A percentile compares a stretch with the other conserved stretches of the same genome.
Evolutionary conservation across 2,888 invertebrate genomes (phyloP).

Genomic region (Drosophila limbata): DNA sequence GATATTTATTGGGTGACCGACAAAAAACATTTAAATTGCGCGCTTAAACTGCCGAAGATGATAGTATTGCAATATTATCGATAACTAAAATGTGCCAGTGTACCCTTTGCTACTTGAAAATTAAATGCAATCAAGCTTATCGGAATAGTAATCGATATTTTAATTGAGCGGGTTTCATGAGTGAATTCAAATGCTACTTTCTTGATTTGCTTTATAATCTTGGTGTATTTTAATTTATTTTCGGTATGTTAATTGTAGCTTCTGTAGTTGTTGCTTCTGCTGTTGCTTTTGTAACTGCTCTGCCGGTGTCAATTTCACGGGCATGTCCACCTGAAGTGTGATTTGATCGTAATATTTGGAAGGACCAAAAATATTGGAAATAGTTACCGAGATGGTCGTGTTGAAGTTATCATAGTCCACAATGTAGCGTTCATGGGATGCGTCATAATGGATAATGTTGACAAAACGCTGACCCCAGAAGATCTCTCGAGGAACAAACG

Average conservation of each 20-base stretch:
- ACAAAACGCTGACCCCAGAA: slow-evolving; percentile 94
- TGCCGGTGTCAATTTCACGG: slow-evolving; percentile 25
- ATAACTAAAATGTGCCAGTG: background rate
- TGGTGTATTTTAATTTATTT: background rate
- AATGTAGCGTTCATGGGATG: slow-evolving; percentile 87
- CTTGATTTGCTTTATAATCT: background rate
- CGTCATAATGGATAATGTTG: slow-evolving; percentile 88
- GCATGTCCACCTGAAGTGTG: slow-evolving; percentile 25
- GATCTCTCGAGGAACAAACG: slow-evolving; percentile 92
- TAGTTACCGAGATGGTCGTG: slow-evolving; percentile 82
- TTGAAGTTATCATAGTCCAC: slow-evolving; percentile 84
- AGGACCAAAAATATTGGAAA: background rate
- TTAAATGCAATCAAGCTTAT: background rate
- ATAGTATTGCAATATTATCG: slow-evolving; percentile 2
- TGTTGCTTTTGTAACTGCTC: slow-evolving; percentile 42
- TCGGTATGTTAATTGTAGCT: slow-evolving; percentile 18
- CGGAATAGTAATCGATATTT: slow-evolving; percentile 2
- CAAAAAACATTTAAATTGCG: slow-evolving; percentile 29
- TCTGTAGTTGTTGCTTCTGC: slow-evolving; percentile 22
- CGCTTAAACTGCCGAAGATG: background rate
- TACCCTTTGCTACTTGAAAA: background rate
- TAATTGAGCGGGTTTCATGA: no score
- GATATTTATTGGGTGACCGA: slow-evolving; percentile 15
- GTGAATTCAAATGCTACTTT: background rate
- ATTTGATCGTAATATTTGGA: background rate